These are phyloP conservation scores for Latrodectus geometricus DNA, from an alignment of 1,140 invertebrate species.

Conservation along the genomic window DNA sequence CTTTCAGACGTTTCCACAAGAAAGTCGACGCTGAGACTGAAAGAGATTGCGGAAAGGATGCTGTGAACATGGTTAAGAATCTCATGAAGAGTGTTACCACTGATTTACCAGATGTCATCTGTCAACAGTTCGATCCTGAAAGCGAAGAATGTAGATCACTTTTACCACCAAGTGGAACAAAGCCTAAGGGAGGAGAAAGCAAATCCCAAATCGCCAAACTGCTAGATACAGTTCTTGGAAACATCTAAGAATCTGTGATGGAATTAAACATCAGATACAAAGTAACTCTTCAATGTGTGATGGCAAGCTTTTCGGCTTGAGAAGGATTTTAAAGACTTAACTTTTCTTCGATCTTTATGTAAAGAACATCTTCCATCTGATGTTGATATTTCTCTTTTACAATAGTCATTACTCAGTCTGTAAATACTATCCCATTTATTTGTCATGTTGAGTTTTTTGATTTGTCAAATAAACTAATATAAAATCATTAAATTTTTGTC, in stretches of 20 bases:
- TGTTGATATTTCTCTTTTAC: background rate
- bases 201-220: slow-evolving; percentile 35
- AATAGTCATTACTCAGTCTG: background rate
- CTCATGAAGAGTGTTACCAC: slow-evolving; percentile 63
- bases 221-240: slow-evolving; percentile 50
- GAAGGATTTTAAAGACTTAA: background rate
- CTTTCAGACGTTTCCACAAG: slow-evolving; percentile 38
- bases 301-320: background rate
- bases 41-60: slow-evolving; percentile 64
- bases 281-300: background rate
- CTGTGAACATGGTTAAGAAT: slow-evolving; percentile 57
- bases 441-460: background rate
- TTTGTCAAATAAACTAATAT: background rate
- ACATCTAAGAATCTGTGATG: slow-evolving; percentile 53
- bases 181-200: slow-evolving; percentile 51
- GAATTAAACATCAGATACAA: background rate
- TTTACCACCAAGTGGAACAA: slow-evolving; percentile 54
- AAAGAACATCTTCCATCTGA: background rate
- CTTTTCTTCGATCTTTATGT: background rate
- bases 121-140: slow-evolving; percentile 57
- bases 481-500: background rate
- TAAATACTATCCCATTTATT: background rate
- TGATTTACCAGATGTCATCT: slow-evolving; percentile 64
- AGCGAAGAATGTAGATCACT: slow-evolving; percentile 35
- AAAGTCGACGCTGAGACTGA: slow-evolving; percentile 7